Base-by-base conservation (phyloP, 1,140 invertebrate species). In the Brachionus angularis region DNA sequence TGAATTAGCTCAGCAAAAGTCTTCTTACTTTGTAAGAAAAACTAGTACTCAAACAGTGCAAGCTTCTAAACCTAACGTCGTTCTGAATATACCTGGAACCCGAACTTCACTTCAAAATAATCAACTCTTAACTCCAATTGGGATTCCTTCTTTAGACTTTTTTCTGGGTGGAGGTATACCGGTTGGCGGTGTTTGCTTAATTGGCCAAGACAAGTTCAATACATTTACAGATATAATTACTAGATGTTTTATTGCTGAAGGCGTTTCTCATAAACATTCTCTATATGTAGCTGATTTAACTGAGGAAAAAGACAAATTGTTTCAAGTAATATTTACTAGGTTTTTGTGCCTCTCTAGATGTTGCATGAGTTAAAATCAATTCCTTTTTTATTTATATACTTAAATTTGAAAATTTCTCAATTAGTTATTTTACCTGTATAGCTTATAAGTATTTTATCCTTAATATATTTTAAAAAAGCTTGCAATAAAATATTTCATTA, bases 1-100 rank as follows among this genome's bases (percentile, higher is more conserved):
- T 39, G 53, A 58, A 14, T 23, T 58, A 18, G 34, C n/a, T 18
- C 53, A 58, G 39, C 18, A 16, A 14, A 58, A 58, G 53, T 39
- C 53, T 39, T 58, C 53, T 21, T 67, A 67, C 47, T 67, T 67
- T 50, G 62, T 67, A 29, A 46, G 62, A 46, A 58, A 58, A 39
- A 39, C 53, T n/a, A 18, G 33, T 5, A 4, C 5, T 39, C 53
- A 58, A 23, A 2, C 53, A 12, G 21, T 36, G 0, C 53, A 58
- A 33, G 36, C 34, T 39, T 18, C 23, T 14, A 58, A 58, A 39
- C 53, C 16, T 39, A 21, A 18, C n/a, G 14, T 23, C 25, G 18
- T 58, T 39, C 27, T 67, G 16, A 50, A 67, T 36, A 67, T 67
- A 44, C 42, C 27, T 12, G 62, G 62, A 21, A 67, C 62, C 29